Evolutionary conservation across 2,113 vertebrate genomes (phyloP).

Genomic region (Tragulus kanchil): DNA sequence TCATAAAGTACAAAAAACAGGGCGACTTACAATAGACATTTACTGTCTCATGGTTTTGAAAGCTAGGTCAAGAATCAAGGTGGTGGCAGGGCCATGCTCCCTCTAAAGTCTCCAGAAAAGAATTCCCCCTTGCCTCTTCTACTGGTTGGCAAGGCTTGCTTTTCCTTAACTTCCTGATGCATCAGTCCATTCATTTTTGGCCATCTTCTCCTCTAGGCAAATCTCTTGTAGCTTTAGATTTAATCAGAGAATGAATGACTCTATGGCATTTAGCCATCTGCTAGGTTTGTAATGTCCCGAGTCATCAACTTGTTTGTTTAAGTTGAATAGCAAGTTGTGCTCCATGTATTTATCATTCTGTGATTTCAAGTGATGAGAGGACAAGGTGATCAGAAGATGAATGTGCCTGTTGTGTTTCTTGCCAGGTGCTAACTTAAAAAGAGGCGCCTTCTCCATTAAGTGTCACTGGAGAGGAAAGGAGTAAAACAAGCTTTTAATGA

Average conservation of each 20-base stretch:
- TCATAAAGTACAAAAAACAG: neutral
- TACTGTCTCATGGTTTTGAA: neutral
- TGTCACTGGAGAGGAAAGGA: neutral
- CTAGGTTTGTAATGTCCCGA: neutral
- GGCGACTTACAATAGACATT: neutral
- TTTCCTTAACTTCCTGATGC: neutral
- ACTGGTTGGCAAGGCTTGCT: neutral
- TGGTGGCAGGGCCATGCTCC: neutral
- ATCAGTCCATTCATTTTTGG: too few species aligned
- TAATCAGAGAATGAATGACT: neutral
- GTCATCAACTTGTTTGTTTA: neutral
- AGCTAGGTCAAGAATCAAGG: neutral
- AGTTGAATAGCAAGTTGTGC: neutral
- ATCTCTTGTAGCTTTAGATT: neutral
- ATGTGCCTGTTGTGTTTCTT: neutral
- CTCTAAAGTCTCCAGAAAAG: neutral
- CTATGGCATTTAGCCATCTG: neutral
- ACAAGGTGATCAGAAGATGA: neutral
- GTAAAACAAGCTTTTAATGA: conserved; percentile 28
- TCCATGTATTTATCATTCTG: neutral
- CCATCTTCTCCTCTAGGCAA: neutral
- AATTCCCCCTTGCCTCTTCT: neutral
- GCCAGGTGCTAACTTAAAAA: conserved; percentile 1
- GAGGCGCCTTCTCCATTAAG: neutral
- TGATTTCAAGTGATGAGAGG: neutral